Evolutionary conservation across 1,140 invertebrate genomes (phyloP).

Genomic region (Pseudomyrmex flavicornis): DNA sequence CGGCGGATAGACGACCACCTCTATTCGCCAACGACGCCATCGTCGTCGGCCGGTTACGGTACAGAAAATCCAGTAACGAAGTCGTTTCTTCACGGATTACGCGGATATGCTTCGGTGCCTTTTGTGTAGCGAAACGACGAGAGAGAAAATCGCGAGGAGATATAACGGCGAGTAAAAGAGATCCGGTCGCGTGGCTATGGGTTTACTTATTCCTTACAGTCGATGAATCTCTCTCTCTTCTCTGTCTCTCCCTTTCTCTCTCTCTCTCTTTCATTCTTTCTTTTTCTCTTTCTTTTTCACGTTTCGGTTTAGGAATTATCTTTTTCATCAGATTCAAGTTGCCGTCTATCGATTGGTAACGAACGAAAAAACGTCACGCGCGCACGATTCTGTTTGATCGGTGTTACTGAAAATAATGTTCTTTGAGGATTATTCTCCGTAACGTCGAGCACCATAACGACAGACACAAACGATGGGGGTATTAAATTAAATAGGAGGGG

Average conservation of each 20-base stretch:
- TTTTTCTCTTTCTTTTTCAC: background rate
- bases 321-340: constrained; percentile 51
- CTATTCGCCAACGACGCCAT: constrained; percentile 35
- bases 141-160: background rate
- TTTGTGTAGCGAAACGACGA: constrained; percentile 36
- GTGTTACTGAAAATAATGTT: constrained; percentile 39
- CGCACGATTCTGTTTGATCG: constrained; percentile 16
- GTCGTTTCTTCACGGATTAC: constrained; percentile 67
- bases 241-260: background rate
- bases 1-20: constrained; percentile 4
- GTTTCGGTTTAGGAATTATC: constrained; percentile 24
- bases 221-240: constrained; percentile 39
- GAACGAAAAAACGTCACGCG: constrained; percentile 23
- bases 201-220: constrained; percentile 67
- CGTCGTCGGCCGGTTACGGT: constrained; percentile 45
- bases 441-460: constrained; percentile 34
- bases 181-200: constrained; percentile 20
- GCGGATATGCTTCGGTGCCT: constrained; percentile 43
- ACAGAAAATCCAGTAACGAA: constrained; percentile 67
- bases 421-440: constrained; percentile 49
- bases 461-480: background rate
- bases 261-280: background rate
- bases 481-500: constrained; percentile 44
- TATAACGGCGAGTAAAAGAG: constrained; percentile 13
- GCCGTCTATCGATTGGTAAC: constrained; percentile 34